Evolutionary conservation across 2,797 vertebrate genomes (phyloP).

Genomic region (Hoplostethus atlanticus): DNA sequence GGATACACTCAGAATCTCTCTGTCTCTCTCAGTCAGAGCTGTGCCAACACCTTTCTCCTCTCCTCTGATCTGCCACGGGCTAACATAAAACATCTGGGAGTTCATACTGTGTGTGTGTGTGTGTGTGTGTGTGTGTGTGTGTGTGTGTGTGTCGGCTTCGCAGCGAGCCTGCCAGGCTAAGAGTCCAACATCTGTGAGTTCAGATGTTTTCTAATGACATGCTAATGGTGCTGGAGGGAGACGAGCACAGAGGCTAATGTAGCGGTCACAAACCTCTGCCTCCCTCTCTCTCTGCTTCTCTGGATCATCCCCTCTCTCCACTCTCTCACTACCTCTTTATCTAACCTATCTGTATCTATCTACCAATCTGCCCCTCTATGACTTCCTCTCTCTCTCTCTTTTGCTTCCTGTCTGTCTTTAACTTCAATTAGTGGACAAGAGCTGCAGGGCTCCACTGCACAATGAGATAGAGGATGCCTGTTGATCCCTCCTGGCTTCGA

Average conservation of each 20-base stretch:
- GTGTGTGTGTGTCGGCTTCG: constrained; percentile 57
- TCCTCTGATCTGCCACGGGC: constrained; percentile 66
- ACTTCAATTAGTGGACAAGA: background rate
- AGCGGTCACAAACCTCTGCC: constrained; percentile 74
- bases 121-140: constrained; percentile 11
- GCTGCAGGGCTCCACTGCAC: background rate
- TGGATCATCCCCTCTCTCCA: background rate
- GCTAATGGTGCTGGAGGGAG: constrained; percentile 80
- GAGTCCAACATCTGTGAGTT: constrained; percentile 83
- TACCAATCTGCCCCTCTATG: background rate
- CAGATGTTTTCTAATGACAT: constrained; percentile 86
- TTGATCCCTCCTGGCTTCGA: too few species aligned
- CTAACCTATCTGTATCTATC: background rate
- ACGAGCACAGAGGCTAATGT: constrained; percentile 75
- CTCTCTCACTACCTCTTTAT: background rate
- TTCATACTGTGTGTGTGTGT: constrained; percentile 51
- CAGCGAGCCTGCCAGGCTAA: constrained; percentile 78
- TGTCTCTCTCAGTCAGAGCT: constrained; percentile 38
- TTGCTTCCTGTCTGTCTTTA: background rate
- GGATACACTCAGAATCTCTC: constrained; percentile 21
- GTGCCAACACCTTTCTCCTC: constrained; percentile 61
- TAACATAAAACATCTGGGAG: constrained; percentile 77
- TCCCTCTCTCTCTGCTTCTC: constrained; percentile 41
- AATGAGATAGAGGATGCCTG: background rate
- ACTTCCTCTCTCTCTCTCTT: background rate